Base-by-base conservation (phyloP, 2,888 invertebrate genomes). In the Troides oblongomaculatus region DNA sequence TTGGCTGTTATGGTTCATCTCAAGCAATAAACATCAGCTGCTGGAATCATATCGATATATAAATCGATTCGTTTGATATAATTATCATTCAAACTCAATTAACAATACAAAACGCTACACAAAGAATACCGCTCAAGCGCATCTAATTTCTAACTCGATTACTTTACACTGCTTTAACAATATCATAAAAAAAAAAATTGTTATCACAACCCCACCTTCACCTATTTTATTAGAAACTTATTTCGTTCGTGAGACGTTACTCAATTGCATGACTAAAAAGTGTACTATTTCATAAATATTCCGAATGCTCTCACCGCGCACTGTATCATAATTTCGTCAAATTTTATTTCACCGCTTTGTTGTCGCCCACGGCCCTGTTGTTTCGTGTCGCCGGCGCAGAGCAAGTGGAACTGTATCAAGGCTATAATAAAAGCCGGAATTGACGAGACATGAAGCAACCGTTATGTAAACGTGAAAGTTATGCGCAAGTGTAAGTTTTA, bases 391-490 rank as follows among this genome's bases (percentile, higher is more conserved):
- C 81, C 77, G 73, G 75, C 81, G 79, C 79, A 80, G 83, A 81
- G 72, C 39, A 39, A 10, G 39, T 10, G 10, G 39, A 39, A 39
- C 8, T 78, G 79, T 81, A 84, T 80, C 88, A 88, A 88, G 88
- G 89, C 83, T 84, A 17, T 79, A 79, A 82, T 83, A 81, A 82
- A 50, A 82, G 81, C 81, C 79, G 81, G 84, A 84, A 81, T 86
- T 79, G 81, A 78, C 81, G 70, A 81, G 84, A 85, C 84, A 76
- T 84, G 81, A 83, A 81, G 83, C 84, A 86, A 86, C 77, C 61
- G 75, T 88, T 88, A 83, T 84, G 84, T 84, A 85, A 88, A 69
- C 78, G 84, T 81, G 86, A 87, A 88, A 87, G 88, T 83, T 80
- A 82, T 81, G 83, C 82, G 83, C 81, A 81, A 80, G 83, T 84